Evolutionary conservation across 2,888 invertebrate species (phyloP), one percentile per base, ranked within the genome.

Genomic region (Phragmatobia fuliginosa): DNA sequence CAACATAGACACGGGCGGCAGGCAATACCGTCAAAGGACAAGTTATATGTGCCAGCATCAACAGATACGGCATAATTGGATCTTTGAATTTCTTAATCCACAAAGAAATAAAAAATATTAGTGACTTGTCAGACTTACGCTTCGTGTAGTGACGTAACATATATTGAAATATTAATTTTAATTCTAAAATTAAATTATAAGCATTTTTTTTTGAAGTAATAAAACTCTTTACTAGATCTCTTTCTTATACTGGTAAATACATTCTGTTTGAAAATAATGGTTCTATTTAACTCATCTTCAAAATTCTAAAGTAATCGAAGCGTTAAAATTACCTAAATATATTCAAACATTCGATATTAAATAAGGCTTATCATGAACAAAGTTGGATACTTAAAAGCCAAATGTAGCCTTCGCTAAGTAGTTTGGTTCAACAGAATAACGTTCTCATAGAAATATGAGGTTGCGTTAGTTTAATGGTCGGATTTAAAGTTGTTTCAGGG

Each of bases 371-470:
- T 61, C 14, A 45, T 64, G 66, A 56, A 67, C 71, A 70, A 76
- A 81, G 74, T 74, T 81, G 61, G 62, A 62, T 72, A 60, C 70
- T 78, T 69, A 70, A 76, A 74, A 58, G 38, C 69, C 31, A 66
- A 70, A 71, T 78, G 72, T 69, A 74, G 76, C 71, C 72, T 72
- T 67, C 56, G 32, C 69, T 73, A 74, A 80, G 76, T 78, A 73
- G 72, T 76, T 71, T n/a, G 31, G 41, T 68, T 70, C 58, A 49
- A 56, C 70, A 69, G 67, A 74, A 70, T 67, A 70, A 69, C 38
- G 67, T 67, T 68, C 62, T 18, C 68, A 66, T 67, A 71, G 70
- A 78, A 76, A 78, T 78, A 76, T 76, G 73, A 80, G 72, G 41
- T 33, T 66, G 72, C 68, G 67, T 75, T 79, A 77, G 64, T 71